Evolutionary conservation across 2,113 vertebrate species (phyloP).

Genomic region (Castor canadensis): DNA sequence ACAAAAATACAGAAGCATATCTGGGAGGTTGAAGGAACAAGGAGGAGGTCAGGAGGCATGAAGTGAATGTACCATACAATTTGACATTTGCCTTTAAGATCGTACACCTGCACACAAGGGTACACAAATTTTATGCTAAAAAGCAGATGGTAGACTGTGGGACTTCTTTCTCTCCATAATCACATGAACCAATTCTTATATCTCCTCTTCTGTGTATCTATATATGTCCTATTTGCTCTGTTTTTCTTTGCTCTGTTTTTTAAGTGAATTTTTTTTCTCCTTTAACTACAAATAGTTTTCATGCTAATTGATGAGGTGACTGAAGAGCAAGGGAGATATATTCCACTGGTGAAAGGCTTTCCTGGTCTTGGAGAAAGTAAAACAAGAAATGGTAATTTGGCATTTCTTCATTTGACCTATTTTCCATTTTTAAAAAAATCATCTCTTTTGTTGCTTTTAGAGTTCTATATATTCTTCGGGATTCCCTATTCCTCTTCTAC

Average conservation of each 20-base stretch:
- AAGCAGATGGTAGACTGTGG: neutral
- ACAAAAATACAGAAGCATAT: neutral
- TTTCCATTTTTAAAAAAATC: conserved; percentile 28
- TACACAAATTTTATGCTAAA: neutral
- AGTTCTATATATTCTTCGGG: neutral
- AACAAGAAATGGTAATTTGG: conserved; percentile 5
- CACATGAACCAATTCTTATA: neutral
- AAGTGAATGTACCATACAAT: neutral
- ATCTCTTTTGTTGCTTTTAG: neutral
- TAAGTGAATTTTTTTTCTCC: neutral
- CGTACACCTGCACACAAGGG: neutral
- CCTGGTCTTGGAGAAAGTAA: neutral
- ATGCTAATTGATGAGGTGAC: conserved; percentile 34
- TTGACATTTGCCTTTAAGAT: neutral
- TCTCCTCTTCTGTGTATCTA: neutral
- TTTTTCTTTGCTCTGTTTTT: neutral
- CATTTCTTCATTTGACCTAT: conserved; percentile 2
- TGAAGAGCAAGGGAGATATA: neutral
- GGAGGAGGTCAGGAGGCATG: neutral
- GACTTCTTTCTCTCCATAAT: neutral
- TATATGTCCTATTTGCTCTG: neutral
- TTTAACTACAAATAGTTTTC: conserved; percentile 21
- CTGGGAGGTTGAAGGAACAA: neutral
- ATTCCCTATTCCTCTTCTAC: neutral
- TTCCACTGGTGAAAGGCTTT: neutral